A percentile compares a stretch with the other conserved stretches of the same genome.
Conservation (phyloP, 2,113 vertebrate genomes). For the Amia ocellicauda region DNA sequence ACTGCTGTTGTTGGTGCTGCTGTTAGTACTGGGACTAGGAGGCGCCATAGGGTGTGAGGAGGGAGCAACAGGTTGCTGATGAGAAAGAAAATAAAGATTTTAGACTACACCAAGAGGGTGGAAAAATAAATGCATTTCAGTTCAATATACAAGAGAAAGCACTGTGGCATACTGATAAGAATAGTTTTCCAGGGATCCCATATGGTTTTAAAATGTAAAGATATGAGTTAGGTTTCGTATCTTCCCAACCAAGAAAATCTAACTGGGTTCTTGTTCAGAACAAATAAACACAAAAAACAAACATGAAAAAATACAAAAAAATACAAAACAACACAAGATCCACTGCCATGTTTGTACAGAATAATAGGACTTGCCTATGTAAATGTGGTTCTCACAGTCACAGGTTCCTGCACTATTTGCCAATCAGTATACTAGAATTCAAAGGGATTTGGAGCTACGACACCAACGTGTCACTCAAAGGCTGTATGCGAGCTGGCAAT, state of each 20-base stretch:
- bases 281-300: too few species aligned
- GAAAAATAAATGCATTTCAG: constrained; percentile 21
- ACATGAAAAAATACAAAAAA: too few species aligned
- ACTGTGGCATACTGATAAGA: too few species aligned
- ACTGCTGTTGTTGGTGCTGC: constrained; percentile 92
- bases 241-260: too few species aligned
- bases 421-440: constrained; percentile 39
- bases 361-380: too few species aligned
- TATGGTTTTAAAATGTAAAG: too few species aligned
- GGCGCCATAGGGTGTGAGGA: constrained; percentile 91
- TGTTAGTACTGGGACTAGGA: constrained; percentile 94
- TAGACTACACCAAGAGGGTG: constrained; percentile 6
- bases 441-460: constrained; percentile 33
- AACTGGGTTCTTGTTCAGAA: too few species aligned
- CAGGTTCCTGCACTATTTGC: constrained; percentile 27
- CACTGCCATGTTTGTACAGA: too few species aligned
- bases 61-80: constrained; percentile 83
- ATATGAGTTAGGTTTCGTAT: too few species aligned
- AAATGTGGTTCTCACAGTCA: too few species aligned
- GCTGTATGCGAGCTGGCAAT: constrained; percentile 5
- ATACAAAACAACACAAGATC: too few species aligned
- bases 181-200: too few species aligned
- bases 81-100: constrained; percentile 31
- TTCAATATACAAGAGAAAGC: constrained; percentile 3
- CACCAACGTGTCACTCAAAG: constrained; percentile 24